Conservation (phyloP, 2,797 vertebrate genomes). For the Danio kyathit region DNA sequence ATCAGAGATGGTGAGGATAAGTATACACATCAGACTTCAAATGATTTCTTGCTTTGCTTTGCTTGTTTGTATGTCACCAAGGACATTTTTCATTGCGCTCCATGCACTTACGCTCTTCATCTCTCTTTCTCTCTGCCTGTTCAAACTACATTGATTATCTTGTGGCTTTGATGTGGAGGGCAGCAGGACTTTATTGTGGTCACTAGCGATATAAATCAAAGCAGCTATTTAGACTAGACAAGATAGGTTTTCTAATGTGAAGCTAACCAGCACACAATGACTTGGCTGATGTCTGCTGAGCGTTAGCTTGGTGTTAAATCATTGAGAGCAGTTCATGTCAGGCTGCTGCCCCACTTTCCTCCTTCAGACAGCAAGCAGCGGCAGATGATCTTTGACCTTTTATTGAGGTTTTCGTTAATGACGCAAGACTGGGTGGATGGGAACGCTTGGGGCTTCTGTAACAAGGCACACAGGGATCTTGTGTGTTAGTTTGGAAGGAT, state of each 20-base stretch:
- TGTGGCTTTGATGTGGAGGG: constrained; percentile 30
- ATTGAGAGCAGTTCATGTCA: constrained; percentile 46
- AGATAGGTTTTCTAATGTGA: constrained; percentile 29
- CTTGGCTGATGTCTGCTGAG: constrained; percentile 25
- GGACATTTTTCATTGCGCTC: not conserved
- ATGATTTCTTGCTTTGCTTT: constrained; percentile 11
- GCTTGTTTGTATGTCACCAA: constrained; percentile 22
- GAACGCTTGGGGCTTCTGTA: constrained; percentile 1
- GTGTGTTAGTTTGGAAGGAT: constrained; percentile 12
- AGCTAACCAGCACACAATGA: not conserved
- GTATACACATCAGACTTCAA: constrained; percentile 37
- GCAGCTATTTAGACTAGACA: constrained; percentile 23
- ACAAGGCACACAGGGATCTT: constrained; percentile 22
- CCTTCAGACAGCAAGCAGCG: not conserved
- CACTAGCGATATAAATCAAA: constrained; percentile 16
- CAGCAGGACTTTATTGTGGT: constrained; percentile 9
- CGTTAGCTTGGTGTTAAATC: constrained; percentile 20
- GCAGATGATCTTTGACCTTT: constrained; percentile 48
- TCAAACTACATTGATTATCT: not conserved
- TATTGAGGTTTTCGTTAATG: constrained; percentile 42
- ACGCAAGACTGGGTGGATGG: not conserved
- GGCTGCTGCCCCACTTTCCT: constrained; percentile 45
- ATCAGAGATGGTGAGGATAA: constrained; percentile 7
- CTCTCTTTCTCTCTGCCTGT: constrained; percentile 44
- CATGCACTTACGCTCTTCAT: constrained; percentile 19